A percentile compares a stretch with the other conserved stretches of the same genome.
Evolutionary conservation across 2,888 invertebrate species (phyloP).

Genomic region (Exocentrus adspersus): DNA sequence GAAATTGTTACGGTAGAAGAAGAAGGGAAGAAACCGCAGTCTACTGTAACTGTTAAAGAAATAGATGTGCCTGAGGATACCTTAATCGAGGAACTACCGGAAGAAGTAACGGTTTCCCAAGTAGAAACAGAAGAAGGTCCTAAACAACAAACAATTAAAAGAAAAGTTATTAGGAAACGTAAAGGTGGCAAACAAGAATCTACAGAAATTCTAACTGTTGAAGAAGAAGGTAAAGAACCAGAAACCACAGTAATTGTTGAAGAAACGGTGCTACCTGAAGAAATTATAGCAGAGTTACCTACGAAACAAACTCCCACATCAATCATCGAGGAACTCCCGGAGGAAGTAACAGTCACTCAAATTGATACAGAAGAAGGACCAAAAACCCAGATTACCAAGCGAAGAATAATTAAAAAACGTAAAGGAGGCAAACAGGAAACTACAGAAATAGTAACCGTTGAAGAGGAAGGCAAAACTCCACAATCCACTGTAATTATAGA

Average conservation of each 20-base stretch:
- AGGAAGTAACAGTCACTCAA: constrained; percentile 60
- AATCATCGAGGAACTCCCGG: constrained; percentile 58
- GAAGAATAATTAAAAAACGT: constrained; percentile 55
- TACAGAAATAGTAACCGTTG: constrained; percentile 3
- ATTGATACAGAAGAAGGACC: constrained; percentile 50
- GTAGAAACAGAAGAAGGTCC: constrained; percentile 48
- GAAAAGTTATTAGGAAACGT: constrained; percentile 56
- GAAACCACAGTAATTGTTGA: constrained; percentile 48
- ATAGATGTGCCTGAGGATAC: constrained; percentile 43
- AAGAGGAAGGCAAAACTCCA: constrained; percentile 2
- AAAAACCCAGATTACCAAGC: constrained; percentile 55
- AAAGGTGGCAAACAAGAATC: constrained; percentile 55
- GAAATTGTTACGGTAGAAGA: constrained; percentile 58
- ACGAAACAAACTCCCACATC: constrained; percentile 43
- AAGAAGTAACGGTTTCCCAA: constrained; percentile 45
- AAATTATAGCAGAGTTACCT: constrained; percentile 45
- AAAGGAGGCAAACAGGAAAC: constrained; percentile 1
- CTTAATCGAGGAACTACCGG: constrained; percentile 54
- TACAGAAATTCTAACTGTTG: constrained; percentile 54
- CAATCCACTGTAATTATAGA: background rate
- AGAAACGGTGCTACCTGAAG: constrained; percentile 60
- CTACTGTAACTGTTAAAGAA: constrained; percentile 56
- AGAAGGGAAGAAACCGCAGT: constrained; percentile 58
- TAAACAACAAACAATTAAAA: constrained; percentile 54
- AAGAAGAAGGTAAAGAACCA: constrained; percentile 52